These are phyloP conservation scores for Chiroxiphia lanceolata DNA, from an alignment of 2,797 vertebrate species.

Conservation along the genomic window DNA sequence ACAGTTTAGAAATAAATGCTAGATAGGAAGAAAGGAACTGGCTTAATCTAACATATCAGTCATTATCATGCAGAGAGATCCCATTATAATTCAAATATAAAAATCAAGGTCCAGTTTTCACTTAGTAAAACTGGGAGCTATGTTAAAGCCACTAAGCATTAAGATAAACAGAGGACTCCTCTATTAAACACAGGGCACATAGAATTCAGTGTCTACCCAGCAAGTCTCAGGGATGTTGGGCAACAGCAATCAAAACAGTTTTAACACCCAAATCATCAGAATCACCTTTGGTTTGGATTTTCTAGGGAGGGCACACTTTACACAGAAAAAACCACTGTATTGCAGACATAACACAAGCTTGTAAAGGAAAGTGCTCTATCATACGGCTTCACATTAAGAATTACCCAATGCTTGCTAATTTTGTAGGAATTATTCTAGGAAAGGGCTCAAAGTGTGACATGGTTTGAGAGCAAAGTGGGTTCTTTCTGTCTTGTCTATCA, in stretches of 20 bases:
- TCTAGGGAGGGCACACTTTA: neutral
- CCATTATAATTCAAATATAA: neutral
- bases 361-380: neutral
- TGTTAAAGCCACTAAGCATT: neutral
- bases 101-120: neutral
- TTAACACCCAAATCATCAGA: neutral
- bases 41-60: neutral
- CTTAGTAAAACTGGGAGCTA: neutral
- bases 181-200: neutral
- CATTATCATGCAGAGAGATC: neutral
- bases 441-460: neutral
- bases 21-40: neutral
- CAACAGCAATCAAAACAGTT: neutral
- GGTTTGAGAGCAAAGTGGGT: neutral
- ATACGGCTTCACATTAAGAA: neutral
- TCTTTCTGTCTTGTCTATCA: neutral
- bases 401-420: neutral
- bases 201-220: neutral
- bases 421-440: neutral
- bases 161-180: neutral
- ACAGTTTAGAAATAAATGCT: neutral
- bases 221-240: neutral
- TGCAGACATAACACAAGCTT: neutral
- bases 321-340: fast-evolving
- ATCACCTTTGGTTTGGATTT: neutral